Evolutionary conservation across 2,113 vertebrate species (phyloP).

Genomic region (Collichthys lucidus): DNA sequence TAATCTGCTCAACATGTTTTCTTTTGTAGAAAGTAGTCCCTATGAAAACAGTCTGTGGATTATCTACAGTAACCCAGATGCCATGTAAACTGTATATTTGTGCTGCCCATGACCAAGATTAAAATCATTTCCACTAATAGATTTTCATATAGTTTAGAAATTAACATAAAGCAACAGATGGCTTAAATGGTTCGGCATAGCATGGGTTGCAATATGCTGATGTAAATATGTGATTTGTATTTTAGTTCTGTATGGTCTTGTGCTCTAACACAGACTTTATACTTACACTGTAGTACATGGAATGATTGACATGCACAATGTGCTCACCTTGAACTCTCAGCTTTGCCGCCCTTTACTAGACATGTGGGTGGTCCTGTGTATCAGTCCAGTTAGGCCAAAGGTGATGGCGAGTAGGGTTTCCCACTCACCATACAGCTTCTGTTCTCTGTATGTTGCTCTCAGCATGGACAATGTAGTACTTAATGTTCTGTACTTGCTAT

Average conservation of each 20-base stretch:
- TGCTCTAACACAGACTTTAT: not conserved
- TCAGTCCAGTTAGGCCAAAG: constrained; percentile 62
- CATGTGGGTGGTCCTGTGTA: constrained; percentile 66
- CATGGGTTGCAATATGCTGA: not conserved
- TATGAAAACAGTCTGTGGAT: not conserved
- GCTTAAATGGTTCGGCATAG: not conserved
- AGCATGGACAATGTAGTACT: not conserved
- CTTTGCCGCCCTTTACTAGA: not conserved
- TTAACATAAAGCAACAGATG: not conserved
- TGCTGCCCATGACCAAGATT: not conserved
- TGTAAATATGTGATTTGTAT: not conserved
- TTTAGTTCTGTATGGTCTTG: too few species aligned
- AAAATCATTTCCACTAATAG: too few species aligned
- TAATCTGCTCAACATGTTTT: not conserved
- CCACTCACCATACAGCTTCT: constrained; percentile 10
- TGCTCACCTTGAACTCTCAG: constrained; percentile 38
- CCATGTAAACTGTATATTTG: not conserved
- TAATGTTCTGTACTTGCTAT: not conserved
- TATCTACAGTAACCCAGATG: not conserved
- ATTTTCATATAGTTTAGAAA: constrained; percentile 6
- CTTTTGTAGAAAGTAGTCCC: not conserved
- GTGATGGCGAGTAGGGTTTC: constrained; percentile 47
- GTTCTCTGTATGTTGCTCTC: not conserved
- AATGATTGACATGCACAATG: constrained; percentile 37
- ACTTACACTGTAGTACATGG: not conserved